Base-by-base conservation (phyloP, 2,888 invertebrate genomes). In the Melinaea menophilus region DNA sequence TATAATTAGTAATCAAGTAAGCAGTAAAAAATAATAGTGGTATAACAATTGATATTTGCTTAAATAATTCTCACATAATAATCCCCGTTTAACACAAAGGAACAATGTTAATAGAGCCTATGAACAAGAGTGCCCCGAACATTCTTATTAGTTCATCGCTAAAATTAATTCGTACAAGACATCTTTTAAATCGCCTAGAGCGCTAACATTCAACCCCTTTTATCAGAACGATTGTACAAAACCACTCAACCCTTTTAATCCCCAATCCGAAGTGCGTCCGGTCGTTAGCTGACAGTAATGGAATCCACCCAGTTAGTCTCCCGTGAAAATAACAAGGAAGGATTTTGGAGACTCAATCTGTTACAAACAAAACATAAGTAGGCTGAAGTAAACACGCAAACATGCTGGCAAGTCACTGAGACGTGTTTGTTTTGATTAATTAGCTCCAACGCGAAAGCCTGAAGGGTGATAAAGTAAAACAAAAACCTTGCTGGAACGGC, bases 241-340 rank as follows among this genome's bases (percentile, higher is more conserved):
- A 88, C 87, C 90, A 87, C 88, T 89, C 89, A 88, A 90, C 90
- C 90, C 90, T 90, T 90, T 90, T 88, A 88, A 88, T 86, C 84
- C 90, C 85, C 85, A 88, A 87, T 88, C 85, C 86, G 78, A 82
- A 89, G 87, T 85, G 85, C 85, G 88, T 88, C 84, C 86, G 90
- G 88, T 90, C 89, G 90, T 90, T 90, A 90, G 88, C 80, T 84
- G 84, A 84, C 90, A 90, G 89, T 90, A 90, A 90, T 89, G 89
- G 88, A 85, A 89, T 88, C 82, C 82, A 84, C 79, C 80, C 83
- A 81, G 80, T 80, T 84, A 82, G 79, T 85, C 85, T 83, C 78
- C 84, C 84, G 85, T 88, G 86, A 86, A 88, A 88, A 87, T 88
- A 88, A 88, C 87, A 88, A 87, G 86, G 79, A 81, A 77, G 79